Conservation (phyloP, 2,888 invertebrate species). For the Hypselothyrea guttata region DNA sequence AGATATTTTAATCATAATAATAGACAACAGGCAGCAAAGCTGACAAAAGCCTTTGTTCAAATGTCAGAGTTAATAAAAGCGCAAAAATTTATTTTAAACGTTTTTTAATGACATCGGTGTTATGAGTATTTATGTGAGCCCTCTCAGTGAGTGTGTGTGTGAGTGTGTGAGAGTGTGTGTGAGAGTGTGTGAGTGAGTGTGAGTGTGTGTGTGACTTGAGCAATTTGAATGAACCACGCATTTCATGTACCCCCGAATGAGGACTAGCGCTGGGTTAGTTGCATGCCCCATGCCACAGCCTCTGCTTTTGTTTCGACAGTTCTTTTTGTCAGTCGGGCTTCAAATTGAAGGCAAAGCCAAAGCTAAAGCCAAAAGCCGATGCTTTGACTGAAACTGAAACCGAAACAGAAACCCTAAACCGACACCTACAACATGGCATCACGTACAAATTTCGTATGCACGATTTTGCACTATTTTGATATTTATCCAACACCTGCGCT, state of each 20-base stretch:
- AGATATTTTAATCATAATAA: constrained; percentile 77
- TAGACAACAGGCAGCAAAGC: constrained; percentile 69
- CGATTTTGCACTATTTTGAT: constrained; percentile 81
- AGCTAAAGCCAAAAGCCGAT: neutral
- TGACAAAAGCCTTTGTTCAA: constrained; percentile 78
- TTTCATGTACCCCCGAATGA: constrained; percentile 66
- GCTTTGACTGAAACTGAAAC: constrained; percentile 11
- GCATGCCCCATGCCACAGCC: constrained; percentile 27
- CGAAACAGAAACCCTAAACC: constrained; percentile 47
- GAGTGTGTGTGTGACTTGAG: constrained; percentile 42
- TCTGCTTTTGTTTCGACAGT: constrained; percentile 58
- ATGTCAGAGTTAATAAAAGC: constrained; percentile 78
- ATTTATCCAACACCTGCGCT: constrained; percentile 81
- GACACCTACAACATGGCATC: constrained; percentile 81
- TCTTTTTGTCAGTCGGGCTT: constrained; percentile 49
- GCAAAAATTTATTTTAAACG: constrained; percentile 79
- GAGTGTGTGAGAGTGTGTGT: constrained; percentile 16
- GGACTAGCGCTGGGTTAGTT: constrained; percentile 42
- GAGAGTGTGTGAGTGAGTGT: constrained; percentile 20
- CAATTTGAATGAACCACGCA: constrained; percentile 72
- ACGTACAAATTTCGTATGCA: constrained; percentile 81
- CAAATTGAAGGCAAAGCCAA: constrained; percentile 47
- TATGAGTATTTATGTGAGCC: constrained; percentile 29
- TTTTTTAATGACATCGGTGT: constrained; percentile 75
- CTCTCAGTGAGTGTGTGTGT: constrained; percentile 5